phyloP scores from a whole-genome alignment of 2,888 invertebrate genomes.

The Eupelmus urozonus region DNA sequence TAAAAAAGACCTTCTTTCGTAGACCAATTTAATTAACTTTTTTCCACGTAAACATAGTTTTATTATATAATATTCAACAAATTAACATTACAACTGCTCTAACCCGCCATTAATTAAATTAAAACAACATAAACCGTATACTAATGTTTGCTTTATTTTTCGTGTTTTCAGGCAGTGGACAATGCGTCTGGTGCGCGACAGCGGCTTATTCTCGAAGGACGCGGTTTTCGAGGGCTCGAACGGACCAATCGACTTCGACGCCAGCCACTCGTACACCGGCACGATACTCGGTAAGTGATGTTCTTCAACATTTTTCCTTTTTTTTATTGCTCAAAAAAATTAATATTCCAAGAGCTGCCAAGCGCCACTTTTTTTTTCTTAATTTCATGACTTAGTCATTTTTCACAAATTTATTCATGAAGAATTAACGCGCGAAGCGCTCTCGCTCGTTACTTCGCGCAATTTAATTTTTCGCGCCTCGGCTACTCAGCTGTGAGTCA shows the following conservation, averaged over 20 bases:
- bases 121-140: not conserved
- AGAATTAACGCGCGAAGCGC: no score
- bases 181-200: slow-evolving; percentile 72
- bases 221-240: slow-evolving; percentile 72
- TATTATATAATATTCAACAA: no score
- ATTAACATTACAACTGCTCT: no score
- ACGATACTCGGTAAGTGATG: slow-evolving; percentile 73
- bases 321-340: not conserved
- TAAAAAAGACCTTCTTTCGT: no score
- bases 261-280: slow-evolving; percentile 73
- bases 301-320: not conserved
- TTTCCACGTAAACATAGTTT: not conserved
- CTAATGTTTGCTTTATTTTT: slow-evolving; percentile 11
- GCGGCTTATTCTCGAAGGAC: slow-evolving; percentile 71
- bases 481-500: not conserved
- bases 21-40: no score
- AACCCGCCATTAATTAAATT: no score
- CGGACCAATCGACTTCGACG: slow-evolving; percentile 73
- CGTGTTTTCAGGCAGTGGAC: slow-evolving; percentile 72
- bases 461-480: slow-evolving; percentile 13
- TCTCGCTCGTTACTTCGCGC: not conserved
- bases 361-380: not conserved
- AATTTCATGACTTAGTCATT: not conserved
- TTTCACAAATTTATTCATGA: not conserved
- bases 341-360: not conserved